Conservation (phyloP, 2,888 invertebrate genomes). For the Tachystola acroxantha region DNA sequence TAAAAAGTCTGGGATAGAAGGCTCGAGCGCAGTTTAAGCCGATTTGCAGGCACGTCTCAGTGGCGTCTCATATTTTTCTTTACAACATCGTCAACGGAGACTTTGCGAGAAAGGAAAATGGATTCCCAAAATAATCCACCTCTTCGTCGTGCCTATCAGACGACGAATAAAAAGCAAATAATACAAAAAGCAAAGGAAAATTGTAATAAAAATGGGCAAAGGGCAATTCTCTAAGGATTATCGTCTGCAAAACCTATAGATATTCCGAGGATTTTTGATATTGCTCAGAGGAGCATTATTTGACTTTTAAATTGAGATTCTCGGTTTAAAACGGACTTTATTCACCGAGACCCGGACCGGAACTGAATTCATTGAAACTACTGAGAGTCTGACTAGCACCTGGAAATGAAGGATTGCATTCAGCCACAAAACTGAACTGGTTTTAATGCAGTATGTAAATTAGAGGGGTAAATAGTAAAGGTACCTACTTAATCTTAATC, state of each 20-base stretch:
- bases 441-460: neutral
- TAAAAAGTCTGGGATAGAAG: neutral
- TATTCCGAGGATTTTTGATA: slow-evolving; percentile 13
- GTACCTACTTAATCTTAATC: no score
- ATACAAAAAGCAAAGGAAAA: neutral
- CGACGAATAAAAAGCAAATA: neutral
- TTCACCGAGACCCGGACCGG: slow-evolving; percentile 1
- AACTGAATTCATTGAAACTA: slow-evolving; percentile 22
- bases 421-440: neutral
- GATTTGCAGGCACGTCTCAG: slow-evolving; percentile 29
- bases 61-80: slow-evolving; percentile 33
- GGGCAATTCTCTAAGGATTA: slow-evolving; percentile 4
- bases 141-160: neutral
- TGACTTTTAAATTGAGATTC: slow-evolving; percentile 43
- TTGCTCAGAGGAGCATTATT: slow-evolving; percentile 25
- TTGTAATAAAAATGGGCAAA: neutral
- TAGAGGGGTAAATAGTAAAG: no score
- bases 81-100: slow-evolving; percentile 23
- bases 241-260: slow-evolving; percentile 4
- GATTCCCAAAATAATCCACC: slow-evolving; percentile 3
- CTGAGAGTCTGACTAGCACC: neutral
- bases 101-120: slow-evolving; percentile 9
- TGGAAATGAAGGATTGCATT: neutral
- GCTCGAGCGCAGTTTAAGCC: slow-evolving; percentile 19
- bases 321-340: slow-evolving; percentile 29